Evolutionary conservation across 2,797 vertebrate species (phyloP), one percentile per base, ranked within the genome.

Genomic region (Spinibarbus caldwelli): DNA sequence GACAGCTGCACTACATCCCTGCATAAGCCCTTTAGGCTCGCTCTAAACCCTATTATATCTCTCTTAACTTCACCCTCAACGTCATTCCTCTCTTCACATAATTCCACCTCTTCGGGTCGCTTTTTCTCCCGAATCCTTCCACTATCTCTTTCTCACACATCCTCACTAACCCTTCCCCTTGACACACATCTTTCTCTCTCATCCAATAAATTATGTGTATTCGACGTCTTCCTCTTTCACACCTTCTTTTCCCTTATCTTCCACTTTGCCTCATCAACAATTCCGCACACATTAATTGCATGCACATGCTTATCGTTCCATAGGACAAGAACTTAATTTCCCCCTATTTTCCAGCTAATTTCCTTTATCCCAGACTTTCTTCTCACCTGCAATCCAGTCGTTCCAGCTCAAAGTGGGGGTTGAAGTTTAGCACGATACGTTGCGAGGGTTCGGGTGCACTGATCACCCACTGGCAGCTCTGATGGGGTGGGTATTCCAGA

Each of bases 341-440:
- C 17, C 21, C 11, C 31, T 38, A 31, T 49, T 72, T 70, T 79
- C 38, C 41, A 31, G 45, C 38, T 38, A 49, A 72, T 73, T 72
- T 62, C 23, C 31, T 79, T 64, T 23, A 71, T 29, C 67, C 6
- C 43, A 10, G 45, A 36, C 26, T 43, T 73, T 85, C 59, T 84
- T 64, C 87, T 85, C 34, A 99, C 98, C 98, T 98, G 98, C 98
- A 99, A 91, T 99, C 97, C 0, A 99, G 96, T 66, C 98, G 98
- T 94, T 99, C 98, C 0, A 99, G 97, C 95, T 99, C 98, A 23
- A 99, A 99, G 92, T 99, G 98, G 2, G 98, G 98, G 93, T 99
- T 99, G 93, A 99, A 99, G 95, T 99, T 99, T 89, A 99, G 97
- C 86, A 98, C 96, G 68, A 99, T 98, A 94, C 98, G 97, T 91